Evolutionary conservation across 1,140 invertebrate species (phyloP).

Genomic region (Psix sp.): DNA sequence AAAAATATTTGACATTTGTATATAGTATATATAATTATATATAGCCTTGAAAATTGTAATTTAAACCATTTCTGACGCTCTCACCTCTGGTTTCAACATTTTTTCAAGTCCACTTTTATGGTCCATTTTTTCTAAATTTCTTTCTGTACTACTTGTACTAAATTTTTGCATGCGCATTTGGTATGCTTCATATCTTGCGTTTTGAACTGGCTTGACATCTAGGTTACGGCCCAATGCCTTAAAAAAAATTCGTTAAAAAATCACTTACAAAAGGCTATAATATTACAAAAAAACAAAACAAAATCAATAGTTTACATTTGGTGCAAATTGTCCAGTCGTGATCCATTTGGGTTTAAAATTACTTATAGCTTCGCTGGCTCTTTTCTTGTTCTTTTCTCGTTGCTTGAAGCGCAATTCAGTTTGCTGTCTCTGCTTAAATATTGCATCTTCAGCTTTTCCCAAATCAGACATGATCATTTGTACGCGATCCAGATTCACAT

Average conservation of each 20-base stretch:
- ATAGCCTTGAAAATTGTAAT: conserved; percentile 5
- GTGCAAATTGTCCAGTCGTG: conserved; percentile 85
- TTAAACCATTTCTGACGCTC: neutral
- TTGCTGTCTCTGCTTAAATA: conserved; percentile 94
- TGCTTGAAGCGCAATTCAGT: conserved; percentile 89
- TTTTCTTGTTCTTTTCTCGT: conserved; percentile 85
- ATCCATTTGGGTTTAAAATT: conserved; percentile 83
- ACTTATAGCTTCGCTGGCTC: conserved; percentile 75
- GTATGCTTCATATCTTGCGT: conserved; percentile 84
- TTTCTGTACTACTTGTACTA: conserved; percentile 57
- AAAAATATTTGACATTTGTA: too few species aligned
- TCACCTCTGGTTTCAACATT: conserved; percentile 73
- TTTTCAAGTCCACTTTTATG: conserved; percentile 70
- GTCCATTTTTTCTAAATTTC: conserved; percentile 59
- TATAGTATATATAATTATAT: too few species aligned
- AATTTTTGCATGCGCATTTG: conserved; percentile 79
- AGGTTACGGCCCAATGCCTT: conserved; percentile 75
- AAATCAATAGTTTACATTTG: conserved; percentile 76
- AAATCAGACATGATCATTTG: conserved; percentile 96
- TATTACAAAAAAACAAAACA: neutral
- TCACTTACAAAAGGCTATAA: neutral
- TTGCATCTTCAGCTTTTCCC: conserved; percentile 97
- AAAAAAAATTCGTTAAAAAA: conserved; percentile 11
- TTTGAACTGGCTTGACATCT: conserved; percentile 76
- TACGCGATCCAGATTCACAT: conserved; percentile 93